Evolutionary conservation across 2,113 vertebrate species (phyloP), one percentile per base, ranked within the genome.

Genomic region (Oryzias melastigma): DNA sequence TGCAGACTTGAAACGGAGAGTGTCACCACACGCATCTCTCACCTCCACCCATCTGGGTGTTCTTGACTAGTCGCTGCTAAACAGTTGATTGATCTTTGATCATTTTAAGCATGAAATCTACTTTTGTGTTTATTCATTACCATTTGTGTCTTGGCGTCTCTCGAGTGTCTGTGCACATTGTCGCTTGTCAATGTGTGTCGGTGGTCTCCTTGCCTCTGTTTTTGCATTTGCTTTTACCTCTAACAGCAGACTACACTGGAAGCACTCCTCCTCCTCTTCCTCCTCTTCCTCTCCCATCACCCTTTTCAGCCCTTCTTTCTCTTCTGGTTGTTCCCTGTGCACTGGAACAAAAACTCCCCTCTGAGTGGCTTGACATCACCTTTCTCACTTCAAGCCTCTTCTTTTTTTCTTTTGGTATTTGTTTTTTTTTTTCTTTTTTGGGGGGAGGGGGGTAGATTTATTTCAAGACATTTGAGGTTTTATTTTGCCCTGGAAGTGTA

Each of bases 281-380:
- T 29, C 1, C 27, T 29, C 45, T 47, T 86, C 56, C 63, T 85
- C 58, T 72, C 61, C 62, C 75, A 74, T 82, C 73, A 67, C 72
- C 71, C 45, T 65, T 35, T 60, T 80, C 48, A 55, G 68, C 45
- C 73, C 64, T 86, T 65, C 65, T 49, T 79, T 49, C 67, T 49
- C 80, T 46, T 79, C 68, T 75, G 74, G 81, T 81, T 81, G 77
- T 73, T 85, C 60, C 59, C 62, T 45, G 61, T 78, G 71, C 72
- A 76, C 77, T 69, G 70, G 77, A 90, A 85, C 80, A 85, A 78
- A 86, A 69, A 78, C 83, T 83, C 68, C 74, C 82, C 75, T 78
- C 83, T 73, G 82, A 91, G 89, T 90, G 80, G 86, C 86, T 89
- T 85, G 73, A 77, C 70, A 73, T 88, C 77, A 85, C 87, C 69